Conservation (phyloP, 37 sponge, comb jelly and placozoan genomes). For the Axinella damicornis region DNA sequence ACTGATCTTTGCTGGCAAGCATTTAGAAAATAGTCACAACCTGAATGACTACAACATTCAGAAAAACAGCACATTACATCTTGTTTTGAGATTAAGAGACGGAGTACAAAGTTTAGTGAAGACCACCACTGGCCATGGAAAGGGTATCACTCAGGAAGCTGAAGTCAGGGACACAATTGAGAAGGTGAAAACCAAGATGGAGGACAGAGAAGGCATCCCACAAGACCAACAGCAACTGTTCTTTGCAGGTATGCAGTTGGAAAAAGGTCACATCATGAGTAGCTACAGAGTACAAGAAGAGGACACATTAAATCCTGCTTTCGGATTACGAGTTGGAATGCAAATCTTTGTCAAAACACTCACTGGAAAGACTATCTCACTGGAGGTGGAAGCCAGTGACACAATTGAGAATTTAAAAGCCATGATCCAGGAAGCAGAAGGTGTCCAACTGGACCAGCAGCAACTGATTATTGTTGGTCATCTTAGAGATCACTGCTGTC, state of each 20-base stretch:
- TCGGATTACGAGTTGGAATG: slow-evolving; percentile 28
- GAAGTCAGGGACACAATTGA: too few species aligned
- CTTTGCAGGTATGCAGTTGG: slow-evolving; percentile 96
- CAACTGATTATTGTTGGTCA: background rate
- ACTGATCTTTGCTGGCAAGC: too few species aligned
- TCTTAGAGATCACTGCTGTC: background rate
- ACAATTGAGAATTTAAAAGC: background rate
- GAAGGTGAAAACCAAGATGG: too few species aligned
- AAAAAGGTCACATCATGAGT: slow-evolving; percentile 85
- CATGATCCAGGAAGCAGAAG: background rate
- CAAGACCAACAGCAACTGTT: slow-evolving; percentile 62
- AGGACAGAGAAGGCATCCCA: too few species aligned
- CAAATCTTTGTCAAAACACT: too few species aligned
- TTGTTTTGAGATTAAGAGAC: too few species aligned
- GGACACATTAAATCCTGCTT: slow-evolving; percentile 82
- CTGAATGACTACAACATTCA: too few species aligned
- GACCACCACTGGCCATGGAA: background rate
- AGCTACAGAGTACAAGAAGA: slow-evolving; percentile 95
- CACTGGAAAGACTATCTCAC: slow-evolving; percentile 89
- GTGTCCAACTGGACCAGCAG: background rate
- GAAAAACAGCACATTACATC: too few species aligned
- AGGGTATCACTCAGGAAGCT: background rate
- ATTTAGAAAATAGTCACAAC: too few species aligned
- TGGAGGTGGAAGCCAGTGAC: slow-evolving; percentile 88
- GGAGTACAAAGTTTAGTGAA: too few species aligned